phyloP scores from a whole-genome alignment of 2,113 vertebrate genomes.

The Gymnobelideus leadbeateri region DNA sequence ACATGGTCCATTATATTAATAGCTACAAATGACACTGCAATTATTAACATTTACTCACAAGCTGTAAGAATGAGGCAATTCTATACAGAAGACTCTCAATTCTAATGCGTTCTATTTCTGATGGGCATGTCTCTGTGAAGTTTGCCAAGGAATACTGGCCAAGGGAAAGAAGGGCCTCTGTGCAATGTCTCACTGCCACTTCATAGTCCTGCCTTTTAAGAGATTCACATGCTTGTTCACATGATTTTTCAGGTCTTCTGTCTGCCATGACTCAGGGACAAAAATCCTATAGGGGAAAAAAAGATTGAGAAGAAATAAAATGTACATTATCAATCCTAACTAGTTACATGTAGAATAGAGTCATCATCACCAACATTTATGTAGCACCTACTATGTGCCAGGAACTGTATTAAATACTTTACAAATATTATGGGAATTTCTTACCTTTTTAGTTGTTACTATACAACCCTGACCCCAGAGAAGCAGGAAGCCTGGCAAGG shows the following conservation, averaged over 20 bases:
- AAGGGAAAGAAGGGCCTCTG: constrained; percentile 94
- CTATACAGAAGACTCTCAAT: constrained; percentile 95
- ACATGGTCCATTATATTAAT: neutral
- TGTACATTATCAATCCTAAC: neutral
- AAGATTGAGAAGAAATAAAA: constrained; percentile 51
- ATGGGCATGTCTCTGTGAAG: constrained; percentile 84
- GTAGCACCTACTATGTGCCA: neutral
- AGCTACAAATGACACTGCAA: neutral
- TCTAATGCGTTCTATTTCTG: constrained; percentile 89
- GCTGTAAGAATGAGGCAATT: constrained; percentile 96
- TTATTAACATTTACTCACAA: constrained; percentile 87
- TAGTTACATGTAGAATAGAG: neutral
- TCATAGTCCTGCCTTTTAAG: constrained; percentile 97
- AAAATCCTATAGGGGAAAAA: constrained; percentile 87
- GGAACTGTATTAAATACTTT: too few relatives aligned
- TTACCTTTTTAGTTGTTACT: too few relatives aligned
- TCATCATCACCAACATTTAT: neutral
- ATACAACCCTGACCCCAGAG: too few relatives aligned
- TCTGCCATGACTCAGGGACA: constrained; percentile 99
- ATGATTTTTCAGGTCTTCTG: constrained; percentile 99
- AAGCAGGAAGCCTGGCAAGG: too few relatives aligned
- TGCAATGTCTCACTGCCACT: constrained; percentile 94
- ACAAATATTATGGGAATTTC: too few relatives aligned
- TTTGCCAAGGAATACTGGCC: constrained; percentile 89
- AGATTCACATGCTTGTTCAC: constrained; percentile 99